Evolutionary conservation across 2,113 vertebrate species (phyloP).

Genomic region (Arothron firmamentum): DNA sequence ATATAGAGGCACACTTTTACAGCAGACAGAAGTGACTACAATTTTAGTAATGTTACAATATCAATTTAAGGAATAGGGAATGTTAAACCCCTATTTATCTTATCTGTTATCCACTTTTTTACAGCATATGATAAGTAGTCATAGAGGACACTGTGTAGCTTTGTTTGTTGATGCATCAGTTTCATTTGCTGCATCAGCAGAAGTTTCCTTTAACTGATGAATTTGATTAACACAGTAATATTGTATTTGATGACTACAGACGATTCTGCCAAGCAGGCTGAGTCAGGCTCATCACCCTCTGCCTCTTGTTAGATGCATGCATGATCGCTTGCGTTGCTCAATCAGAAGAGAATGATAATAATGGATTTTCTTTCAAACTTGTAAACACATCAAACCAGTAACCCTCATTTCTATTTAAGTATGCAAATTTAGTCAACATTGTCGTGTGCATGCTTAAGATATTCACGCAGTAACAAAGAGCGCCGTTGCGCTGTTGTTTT

Average conservation of each 20-base stretch:
- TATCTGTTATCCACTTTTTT: too few species aligned
- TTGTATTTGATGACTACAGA: constrained; percentile 34
- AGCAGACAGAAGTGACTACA: not conserved
- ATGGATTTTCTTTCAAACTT: not conserved
- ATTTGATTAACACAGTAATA: constrained; percentile 9
- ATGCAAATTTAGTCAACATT: too few species aligned
- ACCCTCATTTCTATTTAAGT: too few species aligned
- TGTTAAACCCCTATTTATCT: too few species aligned
- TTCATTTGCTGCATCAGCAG: constrained; percentile 25
- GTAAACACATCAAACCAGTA: not conserved
- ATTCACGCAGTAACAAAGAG: not conserved
- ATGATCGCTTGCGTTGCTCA: constrained; percentile 4
- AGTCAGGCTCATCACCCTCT: constrained; percentile 5
- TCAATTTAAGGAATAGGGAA: too few species aligned
- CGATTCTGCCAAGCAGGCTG: constrained; percentile 10
- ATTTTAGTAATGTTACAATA: too few species aligned
- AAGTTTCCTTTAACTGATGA: constrained; percentile 19
- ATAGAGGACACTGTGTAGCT: too few species aligned
- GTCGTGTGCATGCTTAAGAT: too few species aligned
- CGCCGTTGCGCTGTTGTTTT: constrained; percentile 9
- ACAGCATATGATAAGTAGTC: too few species aligned
- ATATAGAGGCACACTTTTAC: not conserved
- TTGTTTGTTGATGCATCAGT: too few species aligned
- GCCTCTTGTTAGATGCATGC: not conserved
- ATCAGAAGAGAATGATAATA: not conserved